Evolutionary conservation across 1,140 invertebrate genomes (phyloP).

Genomic region (Trachymyrmex cornetzi): DNA sequence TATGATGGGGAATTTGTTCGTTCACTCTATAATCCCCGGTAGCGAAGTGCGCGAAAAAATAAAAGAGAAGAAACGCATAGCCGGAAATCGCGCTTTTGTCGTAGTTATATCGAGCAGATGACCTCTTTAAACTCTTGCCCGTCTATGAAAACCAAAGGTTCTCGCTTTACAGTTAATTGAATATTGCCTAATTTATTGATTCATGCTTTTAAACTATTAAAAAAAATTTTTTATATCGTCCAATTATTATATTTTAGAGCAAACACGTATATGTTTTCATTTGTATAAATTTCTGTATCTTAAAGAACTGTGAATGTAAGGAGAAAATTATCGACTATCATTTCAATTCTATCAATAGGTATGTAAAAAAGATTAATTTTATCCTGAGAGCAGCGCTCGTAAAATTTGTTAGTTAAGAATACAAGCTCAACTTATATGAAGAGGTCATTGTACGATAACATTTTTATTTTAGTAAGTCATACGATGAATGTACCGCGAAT

Average conservation of each 20-base stretch:
- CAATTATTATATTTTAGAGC: neutral
- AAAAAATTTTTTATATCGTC: neutral
- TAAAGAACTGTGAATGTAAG: neutral
- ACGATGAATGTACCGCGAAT: neutral
- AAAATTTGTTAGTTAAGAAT: neutral
- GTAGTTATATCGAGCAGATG: conserved; percentile 11
- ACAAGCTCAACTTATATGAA: neutral
- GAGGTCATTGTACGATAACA: neutral
- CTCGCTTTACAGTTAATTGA: conserved; percentile 15
- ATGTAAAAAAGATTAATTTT: neutral
- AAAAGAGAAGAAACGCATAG: conserved; percentile 28
- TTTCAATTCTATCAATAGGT: neutral
- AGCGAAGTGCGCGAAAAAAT: conserved; percentile 42
- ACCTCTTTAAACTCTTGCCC: neutral
- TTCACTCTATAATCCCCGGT: conserved; percentile 71
- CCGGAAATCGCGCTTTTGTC: conserved; percentile 50
- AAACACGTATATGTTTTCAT: neutral
- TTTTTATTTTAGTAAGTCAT: conserved; percentile 7
- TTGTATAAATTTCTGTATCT: conserved; percentile 10
- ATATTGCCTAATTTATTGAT: neutral
- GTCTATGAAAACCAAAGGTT: neutral
- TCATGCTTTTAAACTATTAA: neutral
- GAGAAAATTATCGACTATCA: neutral
- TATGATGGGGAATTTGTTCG: conserved; percentile 75
- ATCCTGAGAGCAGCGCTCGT: neutral